These are phyloP conservation scores for Dascyllus trimaculatus DNA, from an alignment of 2,113 vertebrate genomes.

Conservation along the genomic window DNA sequence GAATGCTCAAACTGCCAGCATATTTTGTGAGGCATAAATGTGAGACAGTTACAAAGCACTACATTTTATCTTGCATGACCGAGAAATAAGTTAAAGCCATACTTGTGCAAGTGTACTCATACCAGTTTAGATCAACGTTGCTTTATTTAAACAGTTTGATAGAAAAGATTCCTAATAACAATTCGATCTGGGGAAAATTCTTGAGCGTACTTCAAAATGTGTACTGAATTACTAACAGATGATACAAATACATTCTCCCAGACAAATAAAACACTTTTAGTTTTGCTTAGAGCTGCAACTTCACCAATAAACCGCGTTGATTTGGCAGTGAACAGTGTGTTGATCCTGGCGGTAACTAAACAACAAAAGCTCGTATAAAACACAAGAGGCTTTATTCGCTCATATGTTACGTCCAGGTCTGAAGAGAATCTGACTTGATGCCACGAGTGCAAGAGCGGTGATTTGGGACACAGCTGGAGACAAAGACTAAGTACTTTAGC, in stretches of 20 bases:
- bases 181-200: slow-evolving; percentile 24
- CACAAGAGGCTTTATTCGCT: slow-evolving; percentile 12
- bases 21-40: slow-evolving; percentile 29
- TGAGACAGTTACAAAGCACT: slow-evolving; percentile 25
- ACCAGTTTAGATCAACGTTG: background rate
- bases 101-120: slow-evolving; percentile 19
- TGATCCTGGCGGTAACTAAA: slow-evolving; percentile 13
- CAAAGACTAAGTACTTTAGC: slow-evolving; percentile 65
- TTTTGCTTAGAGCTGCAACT: background rate
- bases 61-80: slow-evolving; percentile 28
- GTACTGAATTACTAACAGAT: slow-evolving; percentile 24
- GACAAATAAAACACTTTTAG: background rate
- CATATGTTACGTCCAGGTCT: slow-evolving; percentile 17
- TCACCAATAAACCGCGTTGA: slow-evolving; percentile 10
- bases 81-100: slow-evolving; percentile 32
- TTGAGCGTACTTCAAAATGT: slow-evolving; percentile 18
- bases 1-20: slow-evolving; percentile 32
- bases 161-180: slow-evolving; percentile 18
- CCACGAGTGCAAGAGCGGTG: slow-evolving; percentile 50
- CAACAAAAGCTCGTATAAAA: slow-evolving; percentile 9
- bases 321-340: slow-evolving; percentile 10
- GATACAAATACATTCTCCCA: slow-evolving; percentile 5
- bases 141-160: slow-evolving; percentile 38
- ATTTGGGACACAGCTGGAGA: slow-evolving; percentile 60
- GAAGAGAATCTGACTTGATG: slow-evolving; percentile 49